phyloP scores from a whole-genome alignment of 2,113 vertebrate species.

The Chaetops frenatus region DNA sequence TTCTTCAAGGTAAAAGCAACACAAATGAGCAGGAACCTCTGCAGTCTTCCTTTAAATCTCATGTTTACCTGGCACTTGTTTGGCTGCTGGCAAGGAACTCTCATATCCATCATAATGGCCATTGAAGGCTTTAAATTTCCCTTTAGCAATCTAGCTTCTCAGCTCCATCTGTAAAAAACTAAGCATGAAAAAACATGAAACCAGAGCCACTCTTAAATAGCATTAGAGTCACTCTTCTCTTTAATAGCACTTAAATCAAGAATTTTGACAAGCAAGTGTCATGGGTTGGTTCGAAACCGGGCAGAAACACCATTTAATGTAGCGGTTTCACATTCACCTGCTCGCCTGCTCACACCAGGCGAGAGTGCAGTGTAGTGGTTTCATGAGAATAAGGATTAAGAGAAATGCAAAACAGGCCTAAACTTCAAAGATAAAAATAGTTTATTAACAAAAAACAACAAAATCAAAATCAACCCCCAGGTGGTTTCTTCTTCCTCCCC shows the following conservation, averaged over 20 bases:
- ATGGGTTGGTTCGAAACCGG: too few species aligned
- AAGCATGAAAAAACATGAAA: neutral
- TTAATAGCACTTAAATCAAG: neutral
- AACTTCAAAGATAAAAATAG: too few species aligned
- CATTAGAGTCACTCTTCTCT: neutral
- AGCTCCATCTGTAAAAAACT: neutral
- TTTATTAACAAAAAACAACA: too few species aligned
- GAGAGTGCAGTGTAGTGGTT: too few species aligned
- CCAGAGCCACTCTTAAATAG: neutral
- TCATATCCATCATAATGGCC: neutral
- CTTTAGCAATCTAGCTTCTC: neutral
- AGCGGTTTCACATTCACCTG: too few species aligned
- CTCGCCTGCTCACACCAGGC: too few species aligned
- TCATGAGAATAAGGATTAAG: too few species aligned
- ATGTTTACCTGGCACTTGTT: neutral
- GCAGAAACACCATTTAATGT: too few species aligned
- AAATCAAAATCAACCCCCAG: too few species aligned
- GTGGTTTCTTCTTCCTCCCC: too few species aligned
- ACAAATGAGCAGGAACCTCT: neutral
- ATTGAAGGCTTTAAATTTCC: neutral
- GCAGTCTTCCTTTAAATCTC: neutral
- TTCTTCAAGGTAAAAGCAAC: conserved; percentile 23
- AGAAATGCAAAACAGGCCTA: too few species aligned
- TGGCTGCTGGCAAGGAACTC: neutral
- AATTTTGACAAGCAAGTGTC: neutral